phyloP scores from a whole-genome alignment of 1,140 invertebrate genomes.

The Geopemphigus sp. region DNA sequence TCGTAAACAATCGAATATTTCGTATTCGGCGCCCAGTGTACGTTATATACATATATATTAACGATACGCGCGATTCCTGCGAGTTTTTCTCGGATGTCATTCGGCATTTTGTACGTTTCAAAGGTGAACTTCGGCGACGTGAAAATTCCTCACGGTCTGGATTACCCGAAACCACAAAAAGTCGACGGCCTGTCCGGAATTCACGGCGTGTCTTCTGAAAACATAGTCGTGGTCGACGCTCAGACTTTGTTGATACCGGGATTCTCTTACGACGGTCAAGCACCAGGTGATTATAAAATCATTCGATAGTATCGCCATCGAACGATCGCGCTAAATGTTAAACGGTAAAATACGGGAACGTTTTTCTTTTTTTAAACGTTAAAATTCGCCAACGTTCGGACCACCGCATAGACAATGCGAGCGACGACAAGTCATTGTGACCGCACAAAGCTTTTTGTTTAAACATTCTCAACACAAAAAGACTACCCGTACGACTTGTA shows the following conservation, averaged over 20 bases:
- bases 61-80: too few species aligned
- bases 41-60: too few species aligned
- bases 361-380: not conserved
- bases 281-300: slow-evolving; percentile 70
- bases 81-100: not conserved
- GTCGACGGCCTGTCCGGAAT: slow-evolving; percentile 72
- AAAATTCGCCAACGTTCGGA: too few species aligned
- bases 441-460: not conserved
- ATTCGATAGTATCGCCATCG: too few species aligned
- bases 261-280: slow-evolving; percentile 85
- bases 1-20: too few species aligned
- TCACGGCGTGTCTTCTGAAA: slow-evolving; percentile 79
- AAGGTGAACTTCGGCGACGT: slow-evolving; percentile 90
- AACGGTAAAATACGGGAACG: too few species aligned
- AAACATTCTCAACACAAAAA: not conserved
- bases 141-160: slow-evolving; percentile 71
- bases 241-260: slow-evolving; percentile 84
- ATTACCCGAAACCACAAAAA: slow-evolving; percentile 80
- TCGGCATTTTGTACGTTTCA: not conserved
- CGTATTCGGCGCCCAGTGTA: too few species aligned
- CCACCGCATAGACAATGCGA: not conserved
- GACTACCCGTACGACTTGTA: not conserved
- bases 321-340: too few species aligned
- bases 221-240: slow-evolving; percentile 82
- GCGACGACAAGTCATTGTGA: not conserved